phyloP scores from a whole-genome alignment of 2,113 vertebrate genomes.

The Centropristis striata region DNA sequence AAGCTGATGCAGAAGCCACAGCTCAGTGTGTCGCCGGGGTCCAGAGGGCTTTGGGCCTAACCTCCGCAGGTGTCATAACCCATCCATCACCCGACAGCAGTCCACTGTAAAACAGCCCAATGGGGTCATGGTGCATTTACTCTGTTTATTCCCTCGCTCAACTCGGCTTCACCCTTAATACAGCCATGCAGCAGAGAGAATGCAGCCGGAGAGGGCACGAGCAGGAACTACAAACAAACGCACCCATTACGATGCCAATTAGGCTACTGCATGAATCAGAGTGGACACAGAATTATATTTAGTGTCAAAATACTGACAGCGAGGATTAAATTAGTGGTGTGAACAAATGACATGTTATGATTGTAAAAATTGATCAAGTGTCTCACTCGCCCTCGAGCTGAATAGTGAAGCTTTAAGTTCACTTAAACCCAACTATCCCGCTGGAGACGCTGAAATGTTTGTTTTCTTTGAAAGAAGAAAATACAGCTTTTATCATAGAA shows the following conservation, averaged over 20 bases:
- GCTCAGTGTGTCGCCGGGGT: slow-evolving; percentile 59
- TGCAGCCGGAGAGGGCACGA: neutral
- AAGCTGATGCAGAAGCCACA: slow-evolving; percentile 48
- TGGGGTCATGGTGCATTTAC: slow-evolving; percentile 69
- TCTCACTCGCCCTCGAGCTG: neutral
- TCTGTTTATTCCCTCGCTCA: slow-evolving; percentile 55
- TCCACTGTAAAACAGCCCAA: slow-evolving; percentile 60
- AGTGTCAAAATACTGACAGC: neutral
- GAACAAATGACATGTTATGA: neutral
- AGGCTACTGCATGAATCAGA: neutral
- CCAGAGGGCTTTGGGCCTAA: slow-evolving; percentile 61
- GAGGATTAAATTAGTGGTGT: neutral
- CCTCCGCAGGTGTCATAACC: slow-evolving; percentile 77
- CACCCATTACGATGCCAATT: slow-evolving; percentile 13
- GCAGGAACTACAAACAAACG: slow-evolving; percentile 6
- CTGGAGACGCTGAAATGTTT: too few relatives aligned
- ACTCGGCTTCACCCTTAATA: slow-evolving; percentile 32
- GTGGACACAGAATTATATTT: neutral
- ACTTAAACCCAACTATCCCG: too few relatives aligned
- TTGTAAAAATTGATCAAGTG: neutral
- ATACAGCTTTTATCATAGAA: too few relatives aligned
- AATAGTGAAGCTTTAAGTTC: too few relatives aligned
- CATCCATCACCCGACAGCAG: slow-evolving; percentile 74
- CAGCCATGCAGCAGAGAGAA: slow-evolving; percentile 17
- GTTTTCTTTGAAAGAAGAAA: too few relatives aligned